These are phyloP conservation scores for Coenonympha arcania DNA, from an alignment of 2,888 invertebrate species.

Conservation along the genomic window DNA sequence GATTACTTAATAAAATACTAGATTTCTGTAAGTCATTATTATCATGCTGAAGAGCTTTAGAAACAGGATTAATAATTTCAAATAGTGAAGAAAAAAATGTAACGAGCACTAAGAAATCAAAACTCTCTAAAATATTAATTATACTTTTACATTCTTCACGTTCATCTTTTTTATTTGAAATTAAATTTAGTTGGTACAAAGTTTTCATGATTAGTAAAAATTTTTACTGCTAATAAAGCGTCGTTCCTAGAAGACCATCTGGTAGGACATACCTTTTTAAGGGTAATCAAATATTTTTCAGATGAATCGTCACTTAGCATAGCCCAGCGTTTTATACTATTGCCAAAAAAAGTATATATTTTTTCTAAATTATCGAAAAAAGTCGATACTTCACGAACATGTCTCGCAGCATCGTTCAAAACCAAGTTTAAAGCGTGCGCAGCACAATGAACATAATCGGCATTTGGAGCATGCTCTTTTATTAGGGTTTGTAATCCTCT, in stretches of 20 bases:
- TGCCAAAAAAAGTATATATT: too few species aligned
- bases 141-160: slow-evolving; percentile 16
- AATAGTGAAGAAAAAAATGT: slow-evolving; percentile 31
- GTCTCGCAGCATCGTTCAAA: background rate
- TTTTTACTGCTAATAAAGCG: slow-evolving; percentile 22
- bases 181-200: slow-evolving; percentile 11
- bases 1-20: slow-evolving; percentile 29
- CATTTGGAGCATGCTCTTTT: slow-evolving; percentile 28
- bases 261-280: slow-evolving; percentile 30
- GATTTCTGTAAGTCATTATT: slow-evolving; percentile 31
- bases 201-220: slow-evolving; percentile 11
- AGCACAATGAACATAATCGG: slow-evolving; percentile 28
- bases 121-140: slow-evolving; percentile 18
- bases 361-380: slow-evolving; percentile 8
- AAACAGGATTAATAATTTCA: slow-evolving; percentile 35
- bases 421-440: slow-evolving; percentile 18
- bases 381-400: slow-evolving; percentile 10
- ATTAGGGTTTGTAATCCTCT: slow-evolving; percentile 30
- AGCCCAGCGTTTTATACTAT: slow-evolving; percentile 28
- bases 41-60: slow-evolving; percentile 33
- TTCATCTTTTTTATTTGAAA: slow-evolving; percentile 13
- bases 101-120: slow-evolving; percentile 11
- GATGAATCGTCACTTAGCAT: slow-evolving; percentile 28
- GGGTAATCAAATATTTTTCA: slow-evolving; percentile 15
- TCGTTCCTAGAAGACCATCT: slow-evolving; percentile 29